Percentiles rank a stretch among this genome's conserved stretches.
Conservation (phyloP, 2,888 invertebrate species). For the Conus canariensis region DNA sequence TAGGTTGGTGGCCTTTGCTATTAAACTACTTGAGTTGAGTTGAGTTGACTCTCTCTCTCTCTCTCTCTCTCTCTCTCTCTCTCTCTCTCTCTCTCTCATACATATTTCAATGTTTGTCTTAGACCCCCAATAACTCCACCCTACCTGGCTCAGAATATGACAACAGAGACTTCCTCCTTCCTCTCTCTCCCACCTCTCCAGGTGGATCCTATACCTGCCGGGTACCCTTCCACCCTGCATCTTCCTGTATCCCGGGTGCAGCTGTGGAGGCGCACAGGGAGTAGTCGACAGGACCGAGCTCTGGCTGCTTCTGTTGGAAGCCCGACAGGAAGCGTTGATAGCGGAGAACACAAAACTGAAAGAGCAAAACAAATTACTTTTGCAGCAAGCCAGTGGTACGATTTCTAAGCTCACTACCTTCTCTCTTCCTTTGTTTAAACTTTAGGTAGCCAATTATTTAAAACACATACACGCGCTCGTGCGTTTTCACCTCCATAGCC, state of each 20-base stretch:
- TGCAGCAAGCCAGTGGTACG: no score
- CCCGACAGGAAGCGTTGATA: background rate
- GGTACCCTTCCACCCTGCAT: background rate
- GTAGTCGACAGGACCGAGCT: slow-evolving; percentile 1
- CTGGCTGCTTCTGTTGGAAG: background rate
- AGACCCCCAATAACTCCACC: background rate
- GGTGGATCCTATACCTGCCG: background rate
- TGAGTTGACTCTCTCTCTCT: no score
- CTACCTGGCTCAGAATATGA: background rate
- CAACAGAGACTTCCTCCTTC: background rate
- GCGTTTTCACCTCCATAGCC: no score
- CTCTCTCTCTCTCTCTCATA: no score
- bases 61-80: no score
- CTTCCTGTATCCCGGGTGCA: background rate
- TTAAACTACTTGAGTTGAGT: no score
- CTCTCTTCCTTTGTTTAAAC: no score
- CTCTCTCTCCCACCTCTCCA: background rate
- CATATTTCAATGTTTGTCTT: background rate
- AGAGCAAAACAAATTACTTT: background rate
- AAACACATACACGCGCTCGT: no score
- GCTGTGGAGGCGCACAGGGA: background rate
- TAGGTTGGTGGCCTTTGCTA: no score
- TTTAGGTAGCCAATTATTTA: no score
- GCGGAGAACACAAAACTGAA: background rate
- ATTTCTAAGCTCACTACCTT: no score